Evolutionary conservation across 2,797 vertebrate species (phyloP), one percentile per base, ranked within the genome.

Genomic region (Peromyscus eremicus): DNA sequence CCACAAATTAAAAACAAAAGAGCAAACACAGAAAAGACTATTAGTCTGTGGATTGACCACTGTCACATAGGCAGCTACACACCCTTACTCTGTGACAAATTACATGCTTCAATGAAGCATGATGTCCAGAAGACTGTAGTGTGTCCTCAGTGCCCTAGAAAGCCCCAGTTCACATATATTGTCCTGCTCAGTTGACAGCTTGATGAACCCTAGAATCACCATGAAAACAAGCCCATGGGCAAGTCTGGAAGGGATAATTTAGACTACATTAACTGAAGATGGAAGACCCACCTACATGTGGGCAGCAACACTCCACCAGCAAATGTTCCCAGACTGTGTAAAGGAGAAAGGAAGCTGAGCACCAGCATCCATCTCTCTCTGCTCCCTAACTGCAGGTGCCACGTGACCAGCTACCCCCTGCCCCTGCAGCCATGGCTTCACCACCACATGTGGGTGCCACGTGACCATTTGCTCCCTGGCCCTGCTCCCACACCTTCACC

Each of bases 1-100:
- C 27, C 57, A 66, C 66, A 55, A 27, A 37, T 60, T 17, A 83
- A 94, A 85, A 91, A 40, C 13, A 89, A 88, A 89, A 92, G 84
- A 64, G 5, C 34, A 95, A 73, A 23, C 76, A 91, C 21, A 62
- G 37, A 94, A 89, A n/a, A 83, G 13, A 86, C 40, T 71, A 52
- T 43, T 17, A 57, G 32, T 17, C 27, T 43, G 6, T 46, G 94
- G 88, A 43, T 66, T 85, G 10, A 68, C 70, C 46, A 40, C 1
- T 12, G 37, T 52, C 76, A 91, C 81, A 87, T 21, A 75, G 14
- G 46, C 66, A 93, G 66, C 3, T 37, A 92, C 43, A 93, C 23
- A 71, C 49, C 34, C 77, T 89, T 13, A 10, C 25, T 70, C 92
- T n/a, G 2, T 55, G 21, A 87, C 1, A 62, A 93, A n/a, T 25